Base-by-base conservation (phyloP, 2,888 invertebrate species). In the Polyommatus icarus region DNA sequence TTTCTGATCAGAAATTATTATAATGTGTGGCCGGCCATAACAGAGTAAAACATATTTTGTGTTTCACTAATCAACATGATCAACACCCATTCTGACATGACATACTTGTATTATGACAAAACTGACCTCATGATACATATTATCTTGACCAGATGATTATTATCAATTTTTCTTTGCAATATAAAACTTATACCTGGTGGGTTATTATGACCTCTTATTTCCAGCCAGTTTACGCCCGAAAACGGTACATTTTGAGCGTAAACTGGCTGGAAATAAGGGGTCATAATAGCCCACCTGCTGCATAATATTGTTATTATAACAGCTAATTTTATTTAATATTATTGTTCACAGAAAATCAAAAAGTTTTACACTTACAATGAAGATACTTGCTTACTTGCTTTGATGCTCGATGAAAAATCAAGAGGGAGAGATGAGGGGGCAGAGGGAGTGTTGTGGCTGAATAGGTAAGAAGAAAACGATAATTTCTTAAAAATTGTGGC, bases 371-470 rank as follows among this genome's bases (percentile, higher is more conserved):
- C 90, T 67, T 90, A 90, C 84, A 93, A 96, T 85, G 89, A 88
- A 76, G 86, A 92, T 76, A 90, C 94, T 71, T 96, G 95, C 85
- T 87, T 97, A 79, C 95, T 97, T 81, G 96, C 96, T 85, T 94
- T 97, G 90, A 95, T 97, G 84, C 86, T 95, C 77, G 87, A 91
- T 78, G 97, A 97, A 87, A 91, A 95, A 82, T 88, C 90, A 77
- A 88, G 91, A 77, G 95, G 95, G 71, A 90, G 92, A 82, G 86
- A 88, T 79, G 83, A 90, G 80, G 96, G 95, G 40, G 94, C 94
- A 36, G 96, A 96, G 85, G 95, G 97, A 77, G 88, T 97, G 78
- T 88, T 97, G 76, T 97, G 97, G 97, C 91, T 97, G 1, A 96
- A 96, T 88, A 96, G 96, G 97, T 96, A 61, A 79, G n/a, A 8